phyloP scores from a whole-genome alignment of 2,113 vertebrate genomes.

The Triplophysa rosa region DNA sequence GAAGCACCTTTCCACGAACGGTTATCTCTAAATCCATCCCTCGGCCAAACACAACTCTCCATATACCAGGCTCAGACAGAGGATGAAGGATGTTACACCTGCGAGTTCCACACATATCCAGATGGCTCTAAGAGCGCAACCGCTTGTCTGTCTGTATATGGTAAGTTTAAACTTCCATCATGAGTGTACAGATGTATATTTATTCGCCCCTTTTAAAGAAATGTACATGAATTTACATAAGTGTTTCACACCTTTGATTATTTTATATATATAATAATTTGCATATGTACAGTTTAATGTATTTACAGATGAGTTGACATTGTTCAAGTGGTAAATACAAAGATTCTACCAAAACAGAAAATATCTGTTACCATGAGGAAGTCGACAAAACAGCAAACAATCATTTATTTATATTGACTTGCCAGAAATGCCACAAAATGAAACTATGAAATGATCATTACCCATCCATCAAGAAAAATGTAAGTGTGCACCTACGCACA shows the following conservation, averaged over 20 bases:
- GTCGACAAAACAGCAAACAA: too few relatives aligned
- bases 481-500: too few relatives aligned
- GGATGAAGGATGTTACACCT: constrained; percentile 78
- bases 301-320: too few relatives aligned
- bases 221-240: neutral
- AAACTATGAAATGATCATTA: too few relatives aligned
- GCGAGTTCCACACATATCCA: constrained; percentile 74
- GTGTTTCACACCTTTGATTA: neutral
- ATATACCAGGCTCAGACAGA: constrained; percentile 61
- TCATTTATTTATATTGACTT: too few relatives aligned
- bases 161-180: constrained; percentile 56
- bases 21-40: constrained; percentile 58
- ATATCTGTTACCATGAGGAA: too few relatives aligned
- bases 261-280: neutral
- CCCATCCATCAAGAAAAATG: neutral
- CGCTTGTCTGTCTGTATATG: constrained; percentile 71
- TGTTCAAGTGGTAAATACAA: too few relatives aligned
- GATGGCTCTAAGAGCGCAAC: constrained; percentile 60
- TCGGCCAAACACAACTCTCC: constrained; percentile 63
- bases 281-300: neutral
- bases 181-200: neutral
- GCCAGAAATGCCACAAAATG: too few relatives aligned
- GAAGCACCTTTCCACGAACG: constrained; percentile 51
- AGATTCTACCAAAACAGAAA: neutral
- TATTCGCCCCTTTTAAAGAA: neutral